Evolutionary conservation across 2,888 invertebrate genomes (phyloP).

Genomic region (Graphium colonna): DNA sequence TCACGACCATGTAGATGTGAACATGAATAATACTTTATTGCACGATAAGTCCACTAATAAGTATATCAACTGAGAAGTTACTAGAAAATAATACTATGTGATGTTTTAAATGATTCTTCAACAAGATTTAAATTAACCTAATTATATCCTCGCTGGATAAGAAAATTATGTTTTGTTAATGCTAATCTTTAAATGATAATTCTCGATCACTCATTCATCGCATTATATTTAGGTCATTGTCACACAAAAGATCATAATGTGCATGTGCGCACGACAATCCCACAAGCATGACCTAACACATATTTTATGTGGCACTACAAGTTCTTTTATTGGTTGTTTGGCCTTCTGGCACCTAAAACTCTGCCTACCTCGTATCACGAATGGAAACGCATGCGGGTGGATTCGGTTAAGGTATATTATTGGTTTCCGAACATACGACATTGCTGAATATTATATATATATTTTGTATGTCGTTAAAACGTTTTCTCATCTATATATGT

Average conservation of each 20-base stretch:
- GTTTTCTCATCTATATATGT: too few species aligned
- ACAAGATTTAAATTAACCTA: not conserved
- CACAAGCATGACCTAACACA: conserved; percentile 19
- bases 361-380: conserved; percentile 16
- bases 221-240: conserved; percentile 14
- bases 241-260: conserved; percentile 10
- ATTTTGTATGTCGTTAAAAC: too few species aligned
- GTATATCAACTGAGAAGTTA: too few species aligned
- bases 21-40: too few species aligned
- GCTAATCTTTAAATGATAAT: not conserved
- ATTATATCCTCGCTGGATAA: not conserved
- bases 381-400: conserved; percentile 19
- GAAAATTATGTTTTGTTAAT: not conserved
- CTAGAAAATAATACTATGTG: too few species aligned
- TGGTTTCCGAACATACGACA: not conserved
- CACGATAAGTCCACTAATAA: too few species aligned
- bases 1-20: too few species aligned
- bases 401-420: conserved; percentile 16
- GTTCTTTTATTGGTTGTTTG: conserved; percentile 15
- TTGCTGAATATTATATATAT: too few species aligned
- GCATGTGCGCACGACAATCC: conserved; percentile 18
- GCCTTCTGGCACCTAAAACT: conserved; percentile 21
- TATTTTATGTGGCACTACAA: conserved; percentile 14
- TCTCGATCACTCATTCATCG: not conserved
- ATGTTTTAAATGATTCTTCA: too few species aligned